Conservation (phyloP, 2,797 vertebrate species). For the Craterocephalus amniculus region DNA sequence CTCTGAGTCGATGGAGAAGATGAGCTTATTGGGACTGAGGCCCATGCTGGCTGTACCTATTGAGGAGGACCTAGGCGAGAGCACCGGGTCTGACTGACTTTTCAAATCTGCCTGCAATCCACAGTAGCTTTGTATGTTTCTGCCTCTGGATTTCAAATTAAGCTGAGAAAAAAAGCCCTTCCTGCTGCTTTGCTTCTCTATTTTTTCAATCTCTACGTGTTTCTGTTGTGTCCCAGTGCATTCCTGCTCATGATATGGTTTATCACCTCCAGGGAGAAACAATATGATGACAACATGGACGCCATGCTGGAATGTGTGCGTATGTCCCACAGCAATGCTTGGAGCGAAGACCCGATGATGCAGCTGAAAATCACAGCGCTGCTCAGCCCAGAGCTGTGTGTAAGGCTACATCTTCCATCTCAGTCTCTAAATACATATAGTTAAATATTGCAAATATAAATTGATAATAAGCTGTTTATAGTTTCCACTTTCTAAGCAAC, state of each 20-base stretch:
- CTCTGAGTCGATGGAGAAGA: slow-evolving; percentile 81
- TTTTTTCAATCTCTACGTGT: not conserved
- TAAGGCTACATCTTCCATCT: slow-evolving; percentile 69
- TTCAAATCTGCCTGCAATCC: not conserved
- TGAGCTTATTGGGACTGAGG: slow-evolving; percentile 82
- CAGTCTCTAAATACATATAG: not conserved
- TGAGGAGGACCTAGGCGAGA: slow-evolving; percentile 87
- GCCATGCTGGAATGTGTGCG: slow-evolving; percentile 87
- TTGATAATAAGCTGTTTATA: not conserved
- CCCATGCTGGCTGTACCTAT: slow-evolving; percentile 91
- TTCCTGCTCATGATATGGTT: not conserved
- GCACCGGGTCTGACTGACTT: slow-evolving; percentile 65
- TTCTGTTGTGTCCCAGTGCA: slow-evolving; percentile 1
- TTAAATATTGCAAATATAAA: not conserved
- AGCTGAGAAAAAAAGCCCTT: no score
- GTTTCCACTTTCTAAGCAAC: not conserved
- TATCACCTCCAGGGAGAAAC: slow-evolving; percentile 78
- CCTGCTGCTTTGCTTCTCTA: not conserved
- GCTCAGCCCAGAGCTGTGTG: slow-evolving; percentile 88
- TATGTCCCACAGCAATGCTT: slow-evolving; percentile 82
- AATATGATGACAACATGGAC: slow-evolving; percentile 86
- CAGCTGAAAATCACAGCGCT: slow-evolving; percentile 91
- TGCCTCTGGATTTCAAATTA: not conserved
- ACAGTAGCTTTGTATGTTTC: not conserved
- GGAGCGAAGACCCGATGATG: slow-evolving; percentile 86